Base-by-base conservation (phyloP, 2,888 invertebrate species). In the Brassicogethes aeneus region DNA sequence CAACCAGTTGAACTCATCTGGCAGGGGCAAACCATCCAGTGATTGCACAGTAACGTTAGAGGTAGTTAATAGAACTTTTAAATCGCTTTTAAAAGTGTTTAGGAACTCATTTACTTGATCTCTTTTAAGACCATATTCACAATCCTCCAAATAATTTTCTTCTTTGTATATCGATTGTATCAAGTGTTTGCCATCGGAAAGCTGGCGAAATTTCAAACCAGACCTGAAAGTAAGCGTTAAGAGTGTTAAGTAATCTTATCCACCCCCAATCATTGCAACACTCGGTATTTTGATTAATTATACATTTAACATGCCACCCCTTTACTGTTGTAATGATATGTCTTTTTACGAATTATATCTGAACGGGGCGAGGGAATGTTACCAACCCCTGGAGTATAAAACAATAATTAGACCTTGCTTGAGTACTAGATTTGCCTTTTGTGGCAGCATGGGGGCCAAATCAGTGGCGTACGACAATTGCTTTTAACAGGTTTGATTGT, bases 161-260 rank as follows among this genome's bases (percentile, higher is more conserved):
- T 72, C 72, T 39, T 76, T 70, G 70, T 80, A 82, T 51, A 83
- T 82, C 23, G 82, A 65, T 66, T 83, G 82, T 35, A 83, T 74
- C 62, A 83, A 74, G 65, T 78, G 77, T 52, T 71, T 70, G 41
- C 81, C 80, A 58, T 81, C 79, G n/a, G 79, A 76, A 50, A 83
- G 66, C 62, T 84, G 81, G 14, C 81, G 76, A 15, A 82, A 72
- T 50, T 72, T 73, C 15, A 82, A 60, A 1, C 76, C 77, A n/a
- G n/a, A n/a, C 40, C 55, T 57, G 51, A 10, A 44, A 43, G 10
- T 10, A 23, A 5, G 23, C 23, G 10, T 23, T 23, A 23, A 10
- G 23, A 23, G 10, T 23, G 10, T 23, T 23, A 23, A 23, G 23
- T 23, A n/a, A n/a, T n/a, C n/a, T n/a, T n/a, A n/a, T n/a, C n/a